Percentiles rank a stretch among this genome's conserved stretches.
These are phyloP conservation scores for Zygothrica quintamaculata DNA, from an alignment of 2,888 invertebrate species.

Conservation along the genomic window DNA sequence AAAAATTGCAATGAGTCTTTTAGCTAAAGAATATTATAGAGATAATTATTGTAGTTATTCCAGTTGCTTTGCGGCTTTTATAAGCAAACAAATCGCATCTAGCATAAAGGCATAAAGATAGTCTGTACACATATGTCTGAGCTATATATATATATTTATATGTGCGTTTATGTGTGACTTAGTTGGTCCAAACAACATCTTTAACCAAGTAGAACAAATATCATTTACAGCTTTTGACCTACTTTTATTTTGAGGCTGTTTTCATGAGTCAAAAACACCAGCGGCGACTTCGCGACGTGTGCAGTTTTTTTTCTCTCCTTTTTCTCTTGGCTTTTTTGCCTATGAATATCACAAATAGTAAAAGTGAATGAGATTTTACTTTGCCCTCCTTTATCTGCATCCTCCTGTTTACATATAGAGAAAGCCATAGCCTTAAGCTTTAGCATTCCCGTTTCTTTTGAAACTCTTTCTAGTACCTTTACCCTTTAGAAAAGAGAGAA, in stretches of 20 bases:
- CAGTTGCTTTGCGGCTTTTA: slow-evolving; percentile 22
- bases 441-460: slow-evolving; percentile 41
- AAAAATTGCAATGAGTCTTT: slow-evolving; percentile 54
- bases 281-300: slow-evolving; percentile 64
- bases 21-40: slow-evolving; percentile 10
- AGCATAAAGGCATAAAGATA: slow-evolving; percentile 44
- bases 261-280: slow-evolving; percentile 57
- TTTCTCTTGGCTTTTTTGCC: slow-evolving; percentile 58
- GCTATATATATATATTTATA: slow-evolving; percentile 1
- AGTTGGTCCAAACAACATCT: slow-evolving; percentile 66
- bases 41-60: slow-evolving; percentile 42
- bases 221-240: slow-evolving; percentile 79
- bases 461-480: too few species aligned
- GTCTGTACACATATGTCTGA: slow-evolving; percentile 3
- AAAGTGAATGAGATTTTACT: slow-evolving; percentile 71
- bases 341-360: slow-evolving; percentile 76
- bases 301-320: slow-evolving; percentile 35
- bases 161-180: slow-evolving; percentile 8
- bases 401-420: slow-evolving; percentile 24
- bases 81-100: slow-evolving; percentile 42
- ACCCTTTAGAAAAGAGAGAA: too few species aligned
- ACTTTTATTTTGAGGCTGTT: slow-evolving; percentile 70
- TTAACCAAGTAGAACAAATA: slow-evolving; percentile 79
- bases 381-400: slow-evolving; percentile 9
- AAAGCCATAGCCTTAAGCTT: slow-evolving; percentile 32